Percentiles rank a stretch among this genome's conserved stretches.
These are phyloP conservation scores for Isurus oxyrinchus DNA, from an alignment of 2,113 vertebrate genomes.

Conservation along the genomic window DNA sequence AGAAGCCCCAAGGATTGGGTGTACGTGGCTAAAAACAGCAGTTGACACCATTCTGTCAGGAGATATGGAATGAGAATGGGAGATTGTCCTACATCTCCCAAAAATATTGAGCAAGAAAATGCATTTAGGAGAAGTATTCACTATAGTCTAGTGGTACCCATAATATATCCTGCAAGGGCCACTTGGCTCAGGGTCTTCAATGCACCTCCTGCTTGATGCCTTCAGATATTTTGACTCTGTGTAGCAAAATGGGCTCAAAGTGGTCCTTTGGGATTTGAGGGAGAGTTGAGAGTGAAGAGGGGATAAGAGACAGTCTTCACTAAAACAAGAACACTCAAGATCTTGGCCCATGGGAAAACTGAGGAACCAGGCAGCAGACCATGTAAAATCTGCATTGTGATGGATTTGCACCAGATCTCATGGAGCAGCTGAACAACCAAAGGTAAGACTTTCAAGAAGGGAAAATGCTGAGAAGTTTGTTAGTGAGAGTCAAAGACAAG, in stretches of 20 bases:
- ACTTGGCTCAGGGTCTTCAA: neutral
- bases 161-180: neutral
- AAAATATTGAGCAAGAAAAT: neutral
- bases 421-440: neutral
- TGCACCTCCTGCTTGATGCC: neutral
- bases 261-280: neutral
- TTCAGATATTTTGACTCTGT: neutral
- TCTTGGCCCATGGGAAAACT: neutral
- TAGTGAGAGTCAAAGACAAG: neutral
- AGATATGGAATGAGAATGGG: neutral
- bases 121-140: neutral
- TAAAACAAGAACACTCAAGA: neutral
- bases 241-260: neutral
- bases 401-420: neutral
- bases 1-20: neutral
- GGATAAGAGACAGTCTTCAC: neutral
- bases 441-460: neutral
- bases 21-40: neutral
- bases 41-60: neutral
- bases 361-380: neutral
- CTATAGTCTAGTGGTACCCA: neutral
- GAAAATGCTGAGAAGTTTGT: neutral
- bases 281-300: neutral
- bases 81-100: neutral
- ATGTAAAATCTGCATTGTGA: neutral